These are phyloP conservation scores for Syrrhaptes paradoxus DNA, from an alignment of 2,113 vertebrate species.

Conservation along the genomic window DNA sequence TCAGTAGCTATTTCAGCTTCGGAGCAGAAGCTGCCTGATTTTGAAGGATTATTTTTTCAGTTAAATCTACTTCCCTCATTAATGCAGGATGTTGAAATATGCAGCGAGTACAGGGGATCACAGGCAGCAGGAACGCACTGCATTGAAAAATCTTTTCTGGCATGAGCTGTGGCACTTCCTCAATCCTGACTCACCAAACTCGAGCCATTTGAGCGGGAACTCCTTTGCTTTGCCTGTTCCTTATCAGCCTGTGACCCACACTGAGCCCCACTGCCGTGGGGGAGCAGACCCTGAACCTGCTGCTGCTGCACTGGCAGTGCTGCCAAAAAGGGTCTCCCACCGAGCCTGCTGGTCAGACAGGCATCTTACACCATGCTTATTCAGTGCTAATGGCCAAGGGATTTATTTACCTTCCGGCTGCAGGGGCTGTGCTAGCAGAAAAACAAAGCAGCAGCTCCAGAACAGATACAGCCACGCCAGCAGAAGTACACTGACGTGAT, in stretches of 20 bases:
- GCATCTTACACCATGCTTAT: neutral
- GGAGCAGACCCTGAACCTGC: neutral
- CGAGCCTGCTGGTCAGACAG: accelerated
- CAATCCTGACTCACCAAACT: neutral
- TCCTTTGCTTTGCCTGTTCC: neutral
- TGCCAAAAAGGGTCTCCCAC: neutral
- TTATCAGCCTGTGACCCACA: neutral
- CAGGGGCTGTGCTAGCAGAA: neutral
- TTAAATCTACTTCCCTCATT: neutral
- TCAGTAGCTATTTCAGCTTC: neutral
- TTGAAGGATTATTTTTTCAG: neutral
- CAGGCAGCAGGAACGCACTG: neutral
- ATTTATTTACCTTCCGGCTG: neutral
- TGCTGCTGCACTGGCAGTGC: neutral
- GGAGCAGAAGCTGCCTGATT: neutral
- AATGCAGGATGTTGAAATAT: neutral
- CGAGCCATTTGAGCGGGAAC: accelerated
- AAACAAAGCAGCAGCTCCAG: neutral
- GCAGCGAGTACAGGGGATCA: neutral
- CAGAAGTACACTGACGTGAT: neutral
- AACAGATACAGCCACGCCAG: neutral
- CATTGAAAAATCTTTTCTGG: neutral
- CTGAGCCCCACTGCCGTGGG: accelerated
- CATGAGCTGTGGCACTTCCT: neutral
- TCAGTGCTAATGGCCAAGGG: neutral